Evolutionary conservation across 2,113 vertebrate genomes (phyloP).

Genomic region (Malurus elegans): DNA sequence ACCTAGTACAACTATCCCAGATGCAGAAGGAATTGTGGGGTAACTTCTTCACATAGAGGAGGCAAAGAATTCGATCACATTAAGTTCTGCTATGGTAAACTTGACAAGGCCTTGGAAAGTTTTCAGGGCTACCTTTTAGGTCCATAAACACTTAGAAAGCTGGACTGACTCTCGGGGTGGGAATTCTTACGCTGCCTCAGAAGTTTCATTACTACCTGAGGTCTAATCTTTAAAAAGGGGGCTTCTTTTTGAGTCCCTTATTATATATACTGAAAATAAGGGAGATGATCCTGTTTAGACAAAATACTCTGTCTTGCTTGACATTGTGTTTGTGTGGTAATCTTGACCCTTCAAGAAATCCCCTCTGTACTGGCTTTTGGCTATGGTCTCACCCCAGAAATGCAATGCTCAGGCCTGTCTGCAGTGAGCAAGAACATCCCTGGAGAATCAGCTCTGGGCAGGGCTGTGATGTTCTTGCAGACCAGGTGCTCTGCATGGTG

Average conservation of each 20-base stretch:
- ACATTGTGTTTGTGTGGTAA: not conserved
- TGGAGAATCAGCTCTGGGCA: not conserved
- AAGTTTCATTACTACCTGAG: not conserved
- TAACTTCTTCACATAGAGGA: not conserved
- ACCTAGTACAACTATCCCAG: not conserved
- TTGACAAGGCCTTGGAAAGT: not conserved
- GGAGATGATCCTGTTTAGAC: not conserved
- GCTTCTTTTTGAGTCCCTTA: accelerated
- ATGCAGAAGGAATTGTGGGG: accelerated
- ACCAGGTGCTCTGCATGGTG: not conserved
- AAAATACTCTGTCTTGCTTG: not conserved
- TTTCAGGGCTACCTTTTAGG: not conserved
- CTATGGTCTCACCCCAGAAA: not conserved
- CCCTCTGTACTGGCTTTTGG: not conserved
- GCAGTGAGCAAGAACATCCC: not conserved
- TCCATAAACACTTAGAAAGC: not conserved
- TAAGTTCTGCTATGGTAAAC: not conserved
- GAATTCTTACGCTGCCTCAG: not conserved
- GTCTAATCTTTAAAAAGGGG: not conserved
- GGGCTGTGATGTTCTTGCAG: not conserved
- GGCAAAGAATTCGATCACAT: not conserved
- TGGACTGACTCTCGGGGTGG: not conserved
- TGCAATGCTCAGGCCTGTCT: not conserved
- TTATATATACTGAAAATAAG: not conserved
- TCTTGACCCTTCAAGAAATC: not conserved